These are phyloP conservation scores for Suillia variegata DNA, from an alignment of 2,888 invertebrate genomes.

Conservation along the genomic window DNA sequence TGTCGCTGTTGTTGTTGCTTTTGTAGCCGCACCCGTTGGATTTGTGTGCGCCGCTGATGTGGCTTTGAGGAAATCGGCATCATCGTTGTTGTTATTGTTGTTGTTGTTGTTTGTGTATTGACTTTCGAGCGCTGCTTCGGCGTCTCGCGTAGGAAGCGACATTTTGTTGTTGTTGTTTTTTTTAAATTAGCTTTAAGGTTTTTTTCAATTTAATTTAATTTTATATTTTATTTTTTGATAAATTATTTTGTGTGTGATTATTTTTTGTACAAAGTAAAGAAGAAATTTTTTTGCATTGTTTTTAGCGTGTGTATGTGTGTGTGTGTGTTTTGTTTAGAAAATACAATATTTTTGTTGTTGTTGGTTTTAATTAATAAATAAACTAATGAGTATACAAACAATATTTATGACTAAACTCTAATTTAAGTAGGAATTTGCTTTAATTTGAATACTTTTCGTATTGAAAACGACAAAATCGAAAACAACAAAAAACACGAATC, in stretches of 20 bases:
- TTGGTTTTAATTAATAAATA: conserved; percentile 9
- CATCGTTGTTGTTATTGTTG: conserved; percentile 14
- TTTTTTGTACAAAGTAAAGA: no score
- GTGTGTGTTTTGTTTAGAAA: neutral
- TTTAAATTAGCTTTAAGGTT: neutral
- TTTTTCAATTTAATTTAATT: no score
- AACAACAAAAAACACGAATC: no score
- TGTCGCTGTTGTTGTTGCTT: conserved; percentile 28
- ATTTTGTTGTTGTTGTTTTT: conserved; percentile 10
- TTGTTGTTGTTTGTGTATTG: conserved; percentile 10
- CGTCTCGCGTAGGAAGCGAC: neutral
- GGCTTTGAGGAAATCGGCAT: conserved; percentile 28
- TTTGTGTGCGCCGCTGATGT: conserved; percentile 17
- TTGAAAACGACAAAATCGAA: no score
- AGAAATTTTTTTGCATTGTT: neutral
- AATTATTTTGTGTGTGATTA: no score
- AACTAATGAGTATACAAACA: conserved; percentile 16
- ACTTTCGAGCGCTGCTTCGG: conserved; percentile 6
- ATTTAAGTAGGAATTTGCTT: neutral
- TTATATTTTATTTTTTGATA: no score
- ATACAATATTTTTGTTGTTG: conserved; percentile 16
- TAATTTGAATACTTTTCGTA: neutral
- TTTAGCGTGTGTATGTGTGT: no score
- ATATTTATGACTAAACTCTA: conserved; percentile 5
- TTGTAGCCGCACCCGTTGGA: conserved; percentile 16